phyloP scores from a whole-genome alignment of 2,113 vertebrate genomes.

The Macaca fascicularis region T2T-MFA8v1.1 NC_088380.1:100110001-100110500 shows the following conservation, averaged over 20 bases:
- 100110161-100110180: background rate
- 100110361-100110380: background rate
- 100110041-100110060: background rate
- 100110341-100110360: background rate
- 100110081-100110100: background rate
- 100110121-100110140: background rate
- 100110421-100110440: background rate
- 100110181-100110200: conserved; percentile 4
- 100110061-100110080: background rate
- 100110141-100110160: background rate
- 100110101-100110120: background rate
- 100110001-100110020: background rate
- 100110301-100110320: background rate
- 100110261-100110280: background rate
- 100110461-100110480: background rate
- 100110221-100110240: background rate
- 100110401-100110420: background rate
- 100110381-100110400: background rate
- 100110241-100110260: background rate
- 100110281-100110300: background rate
- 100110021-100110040: background rate
- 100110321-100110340: background rate
- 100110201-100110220: conserved; percentile 25
- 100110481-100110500: background rate
- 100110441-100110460: background rate